A percentile compares a stretch with the other conserved stretches of the same genome.
These are phyloP conservation scores for Pseudorasbora parva DNA, from an alignment of 2,113 vertebrate genomes.

Conservation along the genomic window DNA sequence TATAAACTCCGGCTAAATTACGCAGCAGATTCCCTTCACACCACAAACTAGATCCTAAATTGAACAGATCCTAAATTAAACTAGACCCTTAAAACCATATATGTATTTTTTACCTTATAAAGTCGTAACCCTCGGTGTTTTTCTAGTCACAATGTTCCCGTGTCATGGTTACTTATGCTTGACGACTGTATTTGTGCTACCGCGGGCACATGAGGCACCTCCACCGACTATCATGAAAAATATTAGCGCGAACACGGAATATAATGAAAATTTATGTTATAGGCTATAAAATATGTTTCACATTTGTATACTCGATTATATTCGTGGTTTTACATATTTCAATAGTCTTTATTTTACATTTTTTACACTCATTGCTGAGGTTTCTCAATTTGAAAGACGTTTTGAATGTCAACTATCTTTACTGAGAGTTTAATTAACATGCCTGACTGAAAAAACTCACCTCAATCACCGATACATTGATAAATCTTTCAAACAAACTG, in stretches of 20 bases:
- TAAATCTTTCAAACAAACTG: background rate
- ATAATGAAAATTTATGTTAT: background rate
- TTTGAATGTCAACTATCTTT: background rate
- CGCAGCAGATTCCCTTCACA: background rate
- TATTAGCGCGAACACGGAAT: background rate
- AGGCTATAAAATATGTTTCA: background rate
- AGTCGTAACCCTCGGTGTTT: constrained; percentile 6
- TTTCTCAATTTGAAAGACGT: background rate
- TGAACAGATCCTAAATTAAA: background rate
- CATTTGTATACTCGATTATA: background rate
- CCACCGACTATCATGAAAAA: background rate
- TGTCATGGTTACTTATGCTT: constrained; percentile 43
- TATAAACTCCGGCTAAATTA: background rate
- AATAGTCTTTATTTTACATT: background rate
- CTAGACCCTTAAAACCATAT: constrained; percentile 4
- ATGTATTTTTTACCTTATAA: background rate
- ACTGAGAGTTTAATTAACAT: background rate
- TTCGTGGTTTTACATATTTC: background rate
- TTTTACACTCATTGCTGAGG: background rate
- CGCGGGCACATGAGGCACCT: constrained; percentile 21
- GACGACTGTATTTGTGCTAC: constrained; percentile 40
- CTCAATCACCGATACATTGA: background rate
- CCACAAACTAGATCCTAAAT: background rate
- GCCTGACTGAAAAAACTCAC: background rate
- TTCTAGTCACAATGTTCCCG: background rate